Evolutionary conservation across 2,113 vertebrate genomes (phyloP), one percentile per base, ranked within the genome.

Genomic region (Rhegmatorhina hoffmannsi): DNA sequence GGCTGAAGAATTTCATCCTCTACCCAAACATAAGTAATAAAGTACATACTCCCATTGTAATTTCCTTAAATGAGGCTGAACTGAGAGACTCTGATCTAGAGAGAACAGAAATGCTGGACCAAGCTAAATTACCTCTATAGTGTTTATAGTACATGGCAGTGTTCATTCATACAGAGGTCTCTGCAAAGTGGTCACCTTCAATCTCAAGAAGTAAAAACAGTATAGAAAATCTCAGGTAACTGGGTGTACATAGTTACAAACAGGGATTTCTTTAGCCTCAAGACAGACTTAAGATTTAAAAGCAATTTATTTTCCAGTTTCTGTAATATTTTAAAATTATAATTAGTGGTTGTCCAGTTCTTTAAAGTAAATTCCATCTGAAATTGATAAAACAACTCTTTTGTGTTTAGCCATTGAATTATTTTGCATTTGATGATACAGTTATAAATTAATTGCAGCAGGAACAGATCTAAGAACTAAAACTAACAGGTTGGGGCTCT

Each of bases 401-500:
- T 70, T 77, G 38, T 77, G 67, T 59, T 88, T 59, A 50, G 72
- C 34, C 47, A 67, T 21, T 67, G 63, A 80, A 66, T 59, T 55
- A 73, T 47, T 90, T 86, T 88, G 70, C 59, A 74, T 86, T 77
- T 84, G 33, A 72, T 86, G 72, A 55, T 63, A 77, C 6, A 3
- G 46, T 68, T 85, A 59, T 26, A 93, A 86, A 92, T 86, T 90
- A 87, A 92, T 24, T 92, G 63, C 77, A 82, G 77, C 52, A 94
- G 75, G n/a, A 89, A 87, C 47, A 76, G 29, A 62, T 69, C 36
- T 70, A 79, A 84, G 75, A 79, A 76, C 58, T 53, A 88, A 95
- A 91, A 91, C 69, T 79, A 91, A 81, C 75, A 84, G 82, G 94
- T 87, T 81, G 55, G 60, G 55, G 75, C 43, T 83, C 78, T 82